Base-by-base conservation (phyloP, 2,797 vertebrate species). In the Sebastolobus alascanus region DNA sequence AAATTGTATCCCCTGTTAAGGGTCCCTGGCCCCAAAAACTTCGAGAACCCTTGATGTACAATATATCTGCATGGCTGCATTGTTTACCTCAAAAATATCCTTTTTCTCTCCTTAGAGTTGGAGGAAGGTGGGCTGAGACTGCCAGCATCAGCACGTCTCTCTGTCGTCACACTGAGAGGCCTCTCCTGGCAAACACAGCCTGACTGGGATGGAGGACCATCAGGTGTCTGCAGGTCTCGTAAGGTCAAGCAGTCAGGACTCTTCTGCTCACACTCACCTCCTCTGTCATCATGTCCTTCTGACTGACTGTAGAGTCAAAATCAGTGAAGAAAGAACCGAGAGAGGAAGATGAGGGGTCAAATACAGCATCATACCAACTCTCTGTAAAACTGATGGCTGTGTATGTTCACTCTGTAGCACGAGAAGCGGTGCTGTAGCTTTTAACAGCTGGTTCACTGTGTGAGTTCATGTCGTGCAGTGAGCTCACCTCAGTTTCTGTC, bases 401-500 rank as follows among this genome's bases (percentile, higher is more conserved):
- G 16, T 11, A n/a, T 10, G 29, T 59, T 37, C 16, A 65, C 10
- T 38, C 60, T 60, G 38, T 12, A 14, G 3, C 14, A 27, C 1
- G 1, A 55, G 13, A 29, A 31, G 40, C 8, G 3, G 2, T 25
- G 55, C 27, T 52, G 46, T 58, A 35, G 8, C 12, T 20, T 1
- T 33, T 5, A 27, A 5, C 16, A 54, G 7, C 22, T 79, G 2
- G 8, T 75, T 52, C 38, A 73, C 20, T 35, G 69, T 46, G 37
- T 46, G 75, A 25, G 58, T 46, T 35, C 5, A 2, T 16, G 40
- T 33, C 37, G 65, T 60, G 18, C 9, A 22, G 27, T 60, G 22
- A 18, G 7, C 86, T 90, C 61, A 96, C 94, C 89, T 93, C 75
- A 96, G 91, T 63, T 95, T 93, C 78, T 96, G 92, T 70, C 94